Percentiles rank a stretch among this genome's conserved stretches.
Conservation (phyloP, 2,797 vertebrate genomes). For the Diceros bicornis region DNA sequence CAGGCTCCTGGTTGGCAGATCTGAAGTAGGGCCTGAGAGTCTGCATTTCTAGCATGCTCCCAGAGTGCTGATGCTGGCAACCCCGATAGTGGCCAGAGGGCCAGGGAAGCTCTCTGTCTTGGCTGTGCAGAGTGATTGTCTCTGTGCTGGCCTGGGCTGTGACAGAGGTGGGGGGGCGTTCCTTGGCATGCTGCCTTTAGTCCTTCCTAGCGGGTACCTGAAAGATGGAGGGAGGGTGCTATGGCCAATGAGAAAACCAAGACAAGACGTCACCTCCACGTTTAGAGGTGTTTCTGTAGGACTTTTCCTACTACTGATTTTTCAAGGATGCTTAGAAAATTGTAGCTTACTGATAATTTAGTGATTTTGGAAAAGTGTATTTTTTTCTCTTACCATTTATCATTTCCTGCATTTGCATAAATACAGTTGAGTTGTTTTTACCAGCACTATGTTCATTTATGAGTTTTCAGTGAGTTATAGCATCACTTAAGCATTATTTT, state of each 20-base stretch:
- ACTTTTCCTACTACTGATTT: background rate
- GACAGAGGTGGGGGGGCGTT: background rate
- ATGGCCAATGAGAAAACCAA: background rate
- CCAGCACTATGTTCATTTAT: background rate
- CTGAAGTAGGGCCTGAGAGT: background rate
- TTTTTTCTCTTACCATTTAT: background rate
- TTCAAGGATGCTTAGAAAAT: background rate
- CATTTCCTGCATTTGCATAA: background rate
- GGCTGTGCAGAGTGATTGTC: background rate
- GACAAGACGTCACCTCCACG: background rate
- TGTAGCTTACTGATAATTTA: background rate
- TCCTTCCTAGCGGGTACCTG: fast-evolving
- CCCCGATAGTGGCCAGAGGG: background rate
- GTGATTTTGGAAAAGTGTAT: background rate
- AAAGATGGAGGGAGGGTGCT: background rate
- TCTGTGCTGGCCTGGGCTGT: fast-evolving
- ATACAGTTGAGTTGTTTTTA: background rate
- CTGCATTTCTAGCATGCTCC: background rate
- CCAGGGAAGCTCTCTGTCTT: background rate
- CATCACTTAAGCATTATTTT: background rate
- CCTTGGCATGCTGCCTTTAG: background rate
- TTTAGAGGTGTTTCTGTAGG: background rate
- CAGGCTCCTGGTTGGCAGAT: background rate
- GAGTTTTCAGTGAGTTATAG: background rate
- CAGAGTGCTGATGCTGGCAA: background rate